Evolutionary conservation across 35 echinoderm and acorn worm species (phyloP).

Genomic region (Patiria miniata): DNA sequence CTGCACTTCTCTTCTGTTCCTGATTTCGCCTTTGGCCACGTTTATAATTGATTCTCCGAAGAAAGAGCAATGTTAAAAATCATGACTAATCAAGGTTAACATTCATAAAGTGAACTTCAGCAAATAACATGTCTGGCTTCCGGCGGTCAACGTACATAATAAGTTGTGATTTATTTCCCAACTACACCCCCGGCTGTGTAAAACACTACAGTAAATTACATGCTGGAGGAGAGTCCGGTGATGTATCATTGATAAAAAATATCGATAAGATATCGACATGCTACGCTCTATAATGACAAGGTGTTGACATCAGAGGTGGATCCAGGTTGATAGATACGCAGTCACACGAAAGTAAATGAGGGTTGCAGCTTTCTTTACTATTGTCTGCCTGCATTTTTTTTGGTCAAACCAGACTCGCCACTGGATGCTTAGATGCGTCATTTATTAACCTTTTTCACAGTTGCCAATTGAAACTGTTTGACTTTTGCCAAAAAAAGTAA

Average conservation of each 20-base stretch:
- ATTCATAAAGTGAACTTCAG: conserved; percentile 32
- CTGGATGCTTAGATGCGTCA: no score
- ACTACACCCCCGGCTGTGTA: background rate
- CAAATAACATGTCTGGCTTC: conserved; percentile 14
- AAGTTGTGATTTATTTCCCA: conserved; percentile 26
- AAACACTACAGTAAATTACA: background rate
- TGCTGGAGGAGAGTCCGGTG: background rate
- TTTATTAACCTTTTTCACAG: no score
- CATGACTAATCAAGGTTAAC: conserved; percentile 29
- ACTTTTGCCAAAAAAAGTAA: no score
- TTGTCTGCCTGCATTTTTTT: no score
- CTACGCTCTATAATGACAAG: no score
- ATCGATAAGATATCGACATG: background rate
- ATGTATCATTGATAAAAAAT: background rate
- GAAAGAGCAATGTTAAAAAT: conserved; percentile 32
- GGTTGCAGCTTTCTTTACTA: no score
- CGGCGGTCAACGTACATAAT: conserved; percentile 5
- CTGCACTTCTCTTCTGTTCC: no score
- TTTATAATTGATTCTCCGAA: conserved; percentile 4
- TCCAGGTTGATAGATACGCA: no score
- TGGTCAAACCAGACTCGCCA: no score
- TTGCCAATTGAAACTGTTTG: no score
- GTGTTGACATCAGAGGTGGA: no score
- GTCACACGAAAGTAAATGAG: no score
- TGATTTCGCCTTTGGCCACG: background rate